phyloP scores from a whole-genome alignment of 2,113 vertebrate species.

The Myxocyprinus asiaticus region DNA sequence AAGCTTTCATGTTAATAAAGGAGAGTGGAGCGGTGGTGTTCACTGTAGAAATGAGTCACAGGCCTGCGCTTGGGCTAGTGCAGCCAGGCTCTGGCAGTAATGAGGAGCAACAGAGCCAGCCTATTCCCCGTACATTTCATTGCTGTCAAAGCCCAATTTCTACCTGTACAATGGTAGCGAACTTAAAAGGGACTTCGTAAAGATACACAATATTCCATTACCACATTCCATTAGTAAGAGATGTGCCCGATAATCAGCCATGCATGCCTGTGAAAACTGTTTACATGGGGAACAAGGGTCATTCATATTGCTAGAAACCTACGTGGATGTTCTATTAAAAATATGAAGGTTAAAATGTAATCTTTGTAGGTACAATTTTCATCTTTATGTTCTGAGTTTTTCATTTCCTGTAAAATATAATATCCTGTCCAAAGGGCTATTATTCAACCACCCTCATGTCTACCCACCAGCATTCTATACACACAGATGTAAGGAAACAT shows the following conservation, averaged over 20 bases:
- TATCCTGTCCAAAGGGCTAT: slow-evolving; percentile 32
- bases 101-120: slow-evolving; percentile 44
- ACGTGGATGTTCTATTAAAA: slow-evolving; percentile 21
- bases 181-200: slow-evolving; percentile 56
- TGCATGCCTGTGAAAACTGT: slow-evolving; percentile 27
- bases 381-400: slow-evolving; percentile 24
- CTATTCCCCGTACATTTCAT: slow-evolving; percentile 46
- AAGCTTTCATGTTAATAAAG: slow-evolving; percentile 67
- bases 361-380: slow-evolving; percentile 35
- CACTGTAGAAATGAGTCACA: slow-evolving; percentile 58
- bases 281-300: slow-evolving; percentile 36
- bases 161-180: slow-evolving; percentile 46
- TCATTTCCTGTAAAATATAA: slow-evolving; percentile 48
- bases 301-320: slow-evolving; percentile 39
- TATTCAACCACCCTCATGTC: slow-evolving; percentile 14
- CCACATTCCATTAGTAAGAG: slow-evolving; percentile 25
- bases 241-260: slow-evolving; percentile 42
- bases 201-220: slow-evolving; percentile 51
- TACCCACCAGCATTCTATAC: background rate
- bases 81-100: slow-evolving; percentile 48
- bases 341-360: slow-evolving; percentile 12
- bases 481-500: background rate
- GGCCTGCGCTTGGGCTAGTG: slow-evolving; percentile 38
- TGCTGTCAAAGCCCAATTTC: slow-evolving; percentile 48
- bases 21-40: slow-evolving; percentile 58